Conservation (phyloP, 2,113 vertebrate genomes). For the Cettia cetti region DNA sequence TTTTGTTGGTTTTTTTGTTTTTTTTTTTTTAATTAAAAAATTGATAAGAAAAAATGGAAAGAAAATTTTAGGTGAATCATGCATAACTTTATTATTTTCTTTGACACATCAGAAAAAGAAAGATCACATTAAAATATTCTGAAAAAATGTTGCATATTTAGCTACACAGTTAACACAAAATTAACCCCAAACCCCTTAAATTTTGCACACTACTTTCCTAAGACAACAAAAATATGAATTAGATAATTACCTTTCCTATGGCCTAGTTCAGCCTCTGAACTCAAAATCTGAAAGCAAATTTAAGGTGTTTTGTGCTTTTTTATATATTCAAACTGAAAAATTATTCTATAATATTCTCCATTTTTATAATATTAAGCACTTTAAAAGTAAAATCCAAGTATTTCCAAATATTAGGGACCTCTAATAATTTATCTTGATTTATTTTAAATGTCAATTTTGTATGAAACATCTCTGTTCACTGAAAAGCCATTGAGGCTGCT, state of each 20-base stretch:
- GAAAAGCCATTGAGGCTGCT: neutral
- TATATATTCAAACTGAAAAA: neutral
- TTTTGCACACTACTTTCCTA: neutral
- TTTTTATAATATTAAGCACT: neutral
- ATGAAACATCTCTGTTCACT: neutral
- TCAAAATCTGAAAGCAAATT: neutral
- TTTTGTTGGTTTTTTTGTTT: neutral
- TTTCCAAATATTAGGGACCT: neutral
- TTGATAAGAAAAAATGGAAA: neutral
- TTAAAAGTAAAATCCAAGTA: neutral
- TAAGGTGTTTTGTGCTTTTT: neutral
- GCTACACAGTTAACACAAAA: neutral
- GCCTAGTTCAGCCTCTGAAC: neutral
- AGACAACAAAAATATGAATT: neutral
- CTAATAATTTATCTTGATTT: neutral
- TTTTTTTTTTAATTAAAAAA: neutral
- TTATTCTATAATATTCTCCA: neutral
- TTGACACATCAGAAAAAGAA: neutral
- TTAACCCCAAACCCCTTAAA: accelerated
- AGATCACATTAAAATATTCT: neutral
- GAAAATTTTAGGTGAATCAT: neutral
- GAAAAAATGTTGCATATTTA: neutral
- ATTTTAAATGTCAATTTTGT: neutral
- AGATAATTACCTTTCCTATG: neutral
- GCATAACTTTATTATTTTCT: neutral